phyloP scores from a whole-genome alignment of 2,888 invertebrate species.

The Orthosia gothica region DNA sequence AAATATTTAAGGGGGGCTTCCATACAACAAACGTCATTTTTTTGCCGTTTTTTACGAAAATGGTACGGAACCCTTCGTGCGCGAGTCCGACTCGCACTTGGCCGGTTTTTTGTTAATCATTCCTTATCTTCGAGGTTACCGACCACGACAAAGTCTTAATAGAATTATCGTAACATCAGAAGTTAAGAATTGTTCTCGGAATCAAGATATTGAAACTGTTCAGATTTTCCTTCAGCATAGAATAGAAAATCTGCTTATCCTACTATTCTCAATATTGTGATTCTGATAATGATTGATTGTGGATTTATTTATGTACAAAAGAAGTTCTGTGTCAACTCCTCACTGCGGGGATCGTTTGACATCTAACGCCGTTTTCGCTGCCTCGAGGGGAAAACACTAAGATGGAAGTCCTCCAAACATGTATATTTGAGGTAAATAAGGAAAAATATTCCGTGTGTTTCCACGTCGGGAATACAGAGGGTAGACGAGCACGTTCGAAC shows the following conservation, averaged over 20 bases:
- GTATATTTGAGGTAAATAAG: slow-evolving; percentile 39
- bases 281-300: slow-evolving; percentile 19
- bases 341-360: slow-evolving; percentile 39
- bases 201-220: not conserved
- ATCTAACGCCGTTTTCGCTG: slow-evolving; percentile 25
- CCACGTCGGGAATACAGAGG: slow-evolving; percentile 43
- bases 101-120: too few relatives aligned
- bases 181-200: not conserved
- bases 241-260: not conserved
- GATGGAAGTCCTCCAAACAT: slow-evolving; percentile 19
- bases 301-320: slow-evolving; percentile 28
- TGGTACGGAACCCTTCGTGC: too few relatives aligned
- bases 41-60: too few relatives aligned
- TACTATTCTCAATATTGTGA: not conserved
- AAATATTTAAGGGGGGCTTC: too few relatives aligned
- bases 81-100: too few relatives aligned
- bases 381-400: slow-evolving; percentile 36
- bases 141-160: not conserved
- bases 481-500: slow-evolving; percentile 72
- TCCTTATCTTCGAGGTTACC: too few relatives aligned
- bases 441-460: slow-evolving; percentile 32
- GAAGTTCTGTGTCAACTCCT: slow-evolving; percentile 29
- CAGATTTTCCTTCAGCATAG: not conserved
- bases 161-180: not conserved
- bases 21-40: too few relatives aligned